Conservation (phyloP, 2,113 vertebrate genomes). For the Ammodytes dubius region DNA sequence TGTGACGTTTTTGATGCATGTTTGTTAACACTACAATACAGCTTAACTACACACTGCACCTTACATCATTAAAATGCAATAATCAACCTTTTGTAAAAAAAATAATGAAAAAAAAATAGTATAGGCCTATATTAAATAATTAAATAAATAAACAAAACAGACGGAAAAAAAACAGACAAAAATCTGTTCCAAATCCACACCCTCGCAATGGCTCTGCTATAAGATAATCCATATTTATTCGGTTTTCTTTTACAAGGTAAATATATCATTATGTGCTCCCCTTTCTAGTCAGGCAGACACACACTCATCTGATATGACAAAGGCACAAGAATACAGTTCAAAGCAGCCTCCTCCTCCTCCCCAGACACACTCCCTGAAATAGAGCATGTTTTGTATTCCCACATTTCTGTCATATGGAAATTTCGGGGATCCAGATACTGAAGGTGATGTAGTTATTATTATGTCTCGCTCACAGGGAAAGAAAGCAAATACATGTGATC, state of each 20-base stretch:
- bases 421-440: slow-evolving; percentile 1
- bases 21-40: too few species aligned
- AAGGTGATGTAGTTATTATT: slow-evolving; percentile 41
- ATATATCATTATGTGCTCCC: slow-evolving; percentile 28
- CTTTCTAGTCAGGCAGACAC: slow-evolving; percentile 33
- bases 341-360: slow-evolving; percentile 23
- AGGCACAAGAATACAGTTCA: slow-evolving; percentile 18
- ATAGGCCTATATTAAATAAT: too few species aligned
- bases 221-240: slow-evolving; percentile 58
- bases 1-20: too few species aligned
- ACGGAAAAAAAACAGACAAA: too few species aligned
- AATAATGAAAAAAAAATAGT: too few species aligned
- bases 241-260: slow-evolving; percentile 10
- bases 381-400: background rate
- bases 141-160: too few species aligned
- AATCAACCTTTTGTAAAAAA: too few species aligned
- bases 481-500: slow-evolving; percentile 23
- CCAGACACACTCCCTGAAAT: slow-evolving; percentile 32
- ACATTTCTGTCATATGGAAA: slow-evolving; percentile 39
- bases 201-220: background rate
- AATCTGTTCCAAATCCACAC: background rate
- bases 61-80: slow-evolving; percentile 43
- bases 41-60: too few species aligned
- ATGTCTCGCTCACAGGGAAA: slow-evolving; percentile 38
- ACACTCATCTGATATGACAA: slow-evolving; percentile 51